These are phyloP conservation scores for Ormyrus thymus DNA, from an alignment of 2,888 invertebrate genomes.

Conservation along the genomic window DNA sequence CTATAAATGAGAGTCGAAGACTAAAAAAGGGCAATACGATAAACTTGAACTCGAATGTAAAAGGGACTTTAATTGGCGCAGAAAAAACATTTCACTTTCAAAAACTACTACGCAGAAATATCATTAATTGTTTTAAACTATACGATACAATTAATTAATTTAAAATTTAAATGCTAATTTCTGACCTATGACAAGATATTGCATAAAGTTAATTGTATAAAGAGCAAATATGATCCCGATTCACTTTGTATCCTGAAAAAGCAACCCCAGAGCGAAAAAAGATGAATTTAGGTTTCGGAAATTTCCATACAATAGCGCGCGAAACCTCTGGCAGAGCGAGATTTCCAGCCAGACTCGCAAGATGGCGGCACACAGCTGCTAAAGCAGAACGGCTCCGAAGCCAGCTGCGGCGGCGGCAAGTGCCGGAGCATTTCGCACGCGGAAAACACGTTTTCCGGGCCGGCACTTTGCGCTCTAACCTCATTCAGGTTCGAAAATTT, in stretches of 20 bases:
- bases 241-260: too few species aligned
- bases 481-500: background rate
- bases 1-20: background rate
- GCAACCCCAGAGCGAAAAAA: too few species aligned
- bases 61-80: too few species aligned
- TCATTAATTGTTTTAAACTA: too few species aligned
- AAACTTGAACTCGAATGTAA: too few species aligned
- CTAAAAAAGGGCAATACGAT: background rate
- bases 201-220: too few species aligned
- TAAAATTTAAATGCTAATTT: too few species aligned
- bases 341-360: background rate
- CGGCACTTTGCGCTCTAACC: conserved; percentile 26
- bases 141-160: too few species aligned
- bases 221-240: too few species aligned
- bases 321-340: background rate
- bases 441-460: conserved; percentile 50
- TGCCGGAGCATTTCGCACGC: conserved; percentile 16
- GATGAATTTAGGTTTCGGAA: background rate
- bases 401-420: background rate
- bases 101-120: too few species aligned
- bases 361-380: conserved; percentile 22
- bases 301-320: conserved; percentile 8
- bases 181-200: too few species aligned
- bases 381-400: conserved; percentile 11
- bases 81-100: too few species aligned